Base-by-base conservation (phyloP, 2,888 invertebrate species). In the Entomobrya proxima region DNA sequence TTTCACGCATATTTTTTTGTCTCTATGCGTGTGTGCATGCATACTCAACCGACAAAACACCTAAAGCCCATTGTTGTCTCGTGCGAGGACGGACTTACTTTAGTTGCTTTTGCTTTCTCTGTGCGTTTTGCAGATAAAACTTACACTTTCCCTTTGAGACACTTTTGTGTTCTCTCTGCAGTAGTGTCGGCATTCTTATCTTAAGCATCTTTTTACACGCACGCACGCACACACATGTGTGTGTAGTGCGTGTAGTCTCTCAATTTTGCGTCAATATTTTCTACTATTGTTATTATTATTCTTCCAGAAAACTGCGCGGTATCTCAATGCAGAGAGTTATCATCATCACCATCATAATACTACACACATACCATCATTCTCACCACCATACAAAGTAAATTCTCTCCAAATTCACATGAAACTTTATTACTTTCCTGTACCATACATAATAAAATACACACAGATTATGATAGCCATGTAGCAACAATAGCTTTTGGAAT, bases 191-290 rank as follows among this genome's bases (percentile, higher is more conserved):
- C 58, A 58, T 58, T n/a, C 18, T 50, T 15, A 27, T 55, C 55
- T 32, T 58, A 58, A 58, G 30, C 58, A 32, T 58, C 27, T n/a
- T 13, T 58, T 32, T 32, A n/a, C n/a, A n/a, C n/a, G n/a, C n/a
- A n/a, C 58, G 3, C 50, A 50, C 50, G n/a, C 9, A 50, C n/a
- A 3, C 18, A 50, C 50, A 50, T 50, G 50, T 37, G 37, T 37
- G 37, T 50, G 21, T 50, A 21, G 21, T 50, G 50, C 7, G 21
- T n/a, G 18, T 50, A n/a, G 18, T n/a, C 50, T 18, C 50, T 18
- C 11, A 55, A 55, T 55, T 24, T 55, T 55, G 55, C 55, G 55
- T 55, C 55, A 55, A 55, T 55, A 55, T 55, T 55, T 4, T 55
- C n/a, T 55, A 55, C 27, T 55, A 55, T 55, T 24, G 11, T 55